phyloP scores from a whole-genome alignment of 2,797 vertebrate species.

The Nasua narica region DNA sequence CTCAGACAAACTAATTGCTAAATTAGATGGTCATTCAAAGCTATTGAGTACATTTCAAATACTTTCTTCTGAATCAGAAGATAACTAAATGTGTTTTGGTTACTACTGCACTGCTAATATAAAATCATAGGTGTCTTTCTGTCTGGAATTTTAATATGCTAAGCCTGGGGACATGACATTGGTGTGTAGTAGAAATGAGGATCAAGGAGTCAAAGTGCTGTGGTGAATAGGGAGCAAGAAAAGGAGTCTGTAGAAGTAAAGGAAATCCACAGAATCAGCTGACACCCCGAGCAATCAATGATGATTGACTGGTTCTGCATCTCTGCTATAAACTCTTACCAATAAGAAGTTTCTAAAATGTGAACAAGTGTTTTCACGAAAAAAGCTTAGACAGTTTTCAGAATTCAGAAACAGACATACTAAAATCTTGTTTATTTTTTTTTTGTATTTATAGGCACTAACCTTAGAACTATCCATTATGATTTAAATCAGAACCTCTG shows the following conservation, averaged over 20 bases:
- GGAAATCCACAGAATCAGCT: neutral
- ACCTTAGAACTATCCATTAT: neutral
- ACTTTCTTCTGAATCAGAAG: constrained; percentile 40
- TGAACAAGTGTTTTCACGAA: neutral
- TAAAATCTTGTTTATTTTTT: neutral
- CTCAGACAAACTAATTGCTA: constrained; percentile 46
- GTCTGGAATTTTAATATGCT: neutral
- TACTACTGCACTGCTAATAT: constrained; percentile 4
- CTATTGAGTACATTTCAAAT: constrained; percentile 58
- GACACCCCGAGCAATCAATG: neutral
- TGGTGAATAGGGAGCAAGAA: neutral
- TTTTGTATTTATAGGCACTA: neutral
- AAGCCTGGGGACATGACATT: too few species aligned
- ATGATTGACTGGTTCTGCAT: neutral
- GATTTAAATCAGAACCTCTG: constrained; percentile 22
- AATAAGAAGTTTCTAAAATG: neutral
- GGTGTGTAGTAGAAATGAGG: neutral
- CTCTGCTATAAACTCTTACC: neutral
- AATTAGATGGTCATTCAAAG: constrained; percentile 13
- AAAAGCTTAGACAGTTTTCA: neutral
- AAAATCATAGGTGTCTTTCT: neutral
- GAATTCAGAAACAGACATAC: constrained; percentile 33
- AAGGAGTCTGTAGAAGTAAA: neutral
- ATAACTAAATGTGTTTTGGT: neutral
- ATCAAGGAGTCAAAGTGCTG: neutral